Base-by-base conservation (phyloP, 92 coral and sea anemone genomes). In the Ricordea florida region DNA sequence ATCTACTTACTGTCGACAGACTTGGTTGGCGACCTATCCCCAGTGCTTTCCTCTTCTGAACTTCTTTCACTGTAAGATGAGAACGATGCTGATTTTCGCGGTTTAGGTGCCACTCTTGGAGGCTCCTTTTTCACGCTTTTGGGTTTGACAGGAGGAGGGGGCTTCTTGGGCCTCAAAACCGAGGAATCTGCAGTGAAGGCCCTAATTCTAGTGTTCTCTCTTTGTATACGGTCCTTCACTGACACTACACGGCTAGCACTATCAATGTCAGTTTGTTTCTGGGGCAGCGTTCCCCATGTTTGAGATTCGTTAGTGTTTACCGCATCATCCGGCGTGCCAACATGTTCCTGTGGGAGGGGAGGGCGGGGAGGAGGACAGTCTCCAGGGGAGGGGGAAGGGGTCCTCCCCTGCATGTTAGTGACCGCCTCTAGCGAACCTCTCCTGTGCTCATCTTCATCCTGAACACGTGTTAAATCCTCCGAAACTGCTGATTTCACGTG, bases 121-220 rank as follows among this genome's bases (percentile, higher is more conserved):
- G 93, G 84, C 3, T 79, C 82, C 59, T 85, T 96, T 77, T 86
- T 96, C 32, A 66, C 57, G 18, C 82, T 74, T 38, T 96, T 96
- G 9, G 99, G 99, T 72, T 84, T 96, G 11, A 92, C 96, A 6
- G 97, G 89, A 1, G 99, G 99, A 0, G 93, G 87, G 16, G 81
- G 80, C 69, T 80, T 80, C 20, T 73, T 68, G 43, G 77, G 77
- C 27, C 49, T 70, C 77, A 52, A 52, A 11, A 41, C 52, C 17
- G 41, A 37, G 49, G 65, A 56, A 30, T 70, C 77, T 14, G 42
- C 8, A 29, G 66, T 25, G 27, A 40, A 53, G 41, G 65, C 8
- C 15, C 55, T 51, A 17, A 28, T 56, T 70, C 65, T 70, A 38
- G 40, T 52, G 20, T 55, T 70, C 58, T 56, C 66, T 27, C 32